phyloP scores from a whole-genome alignment of 2,888 invertebrate species.

The Heteromurus nitidus region DNA sequence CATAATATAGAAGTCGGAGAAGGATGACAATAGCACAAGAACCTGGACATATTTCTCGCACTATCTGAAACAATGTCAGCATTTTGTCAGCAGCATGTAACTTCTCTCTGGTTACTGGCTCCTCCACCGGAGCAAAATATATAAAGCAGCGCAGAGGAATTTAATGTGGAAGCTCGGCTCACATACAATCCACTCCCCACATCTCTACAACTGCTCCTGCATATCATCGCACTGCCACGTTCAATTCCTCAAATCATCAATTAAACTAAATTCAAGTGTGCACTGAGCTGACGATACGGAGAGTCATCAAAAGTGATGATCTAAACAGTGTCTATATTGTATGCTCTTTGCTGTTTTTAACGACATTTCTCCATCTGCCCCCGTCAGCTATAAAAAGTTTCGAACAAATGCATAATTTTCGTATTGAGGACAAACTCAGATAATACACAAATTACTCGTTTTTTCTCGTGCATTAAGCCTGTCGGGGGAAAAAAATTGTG shows the following conservation, averaged over 20 bases:
- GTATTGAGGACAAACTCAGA: not conserved
- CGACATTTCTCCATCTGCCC: not conserved
- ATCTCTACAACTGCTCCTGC: not conserved
- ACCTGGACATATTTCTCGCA: too few species aligned
- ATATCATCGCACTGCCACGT: not conserved
- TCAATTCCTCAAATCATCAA: conserved; percentile 21
- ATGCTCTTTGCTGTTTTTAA: too few species aligned
- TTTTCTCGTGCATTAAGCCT: not conserved
- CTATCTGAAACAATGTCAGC: too few species aligned
- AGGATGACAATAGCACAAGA: too few species aligned
- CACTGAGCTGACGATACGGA: conserved; percentile 9
- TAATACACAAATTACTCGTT: not conserved
- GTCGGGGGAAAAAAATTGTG: not conserved
- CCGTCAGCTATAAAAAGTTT: not conserved
- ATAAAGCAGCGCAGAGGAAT: too few species aligned
- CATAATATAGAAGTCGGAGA: too few species aligned
- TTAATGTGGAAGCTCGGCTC: too few species aligned
- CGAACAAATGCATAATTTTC: not conserved
- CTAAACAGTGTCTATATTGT: too few species aligned
- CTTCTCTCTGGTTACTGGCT: too few species aligned
- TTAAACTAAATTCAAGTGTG: conserved; percentile 37
- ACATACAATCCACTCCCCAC: not conserved
- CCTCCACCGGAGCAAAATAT: too few species aligned
- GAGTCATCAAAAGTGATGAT: conserved; percentile 19
- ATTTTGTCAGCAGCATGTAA: too few species aligned